phyloP scores from a whole-genome alignment of 2,113 vertebrate genomes.

The Motacilla alba region DNA sequence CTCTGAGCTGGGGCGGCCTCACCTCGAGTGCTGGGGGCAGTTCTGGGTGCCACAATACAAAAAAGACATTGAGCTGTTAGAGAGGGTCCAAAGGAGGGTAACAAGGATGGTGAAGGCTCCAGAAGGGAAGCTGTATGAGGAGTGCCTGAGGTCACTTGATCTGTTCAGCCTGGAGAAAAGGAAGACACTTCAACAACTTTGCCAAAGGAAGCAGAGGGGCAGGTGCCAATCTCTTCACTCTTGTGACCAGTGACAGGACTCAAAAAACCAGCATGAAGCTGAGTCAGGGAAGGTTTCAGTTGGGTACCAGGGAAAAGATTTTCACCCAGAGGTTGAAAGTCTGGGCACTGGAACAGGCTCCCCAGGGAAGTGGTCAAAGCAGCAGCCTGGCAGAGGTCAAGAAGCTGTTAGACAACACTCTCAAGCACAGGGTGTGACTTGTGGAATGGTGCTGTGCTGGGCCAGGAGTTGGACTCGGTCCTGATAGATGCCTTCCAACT shows the following conservation, averaged over 20 bases:
- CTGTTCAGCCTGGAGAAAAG: not conserved
- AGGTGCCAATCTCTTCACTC: not conserved
- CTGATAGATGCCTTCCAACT: not conserved
- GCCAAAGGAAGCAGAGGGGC: not conserved
- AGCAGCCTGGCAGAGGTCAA: not conserved
- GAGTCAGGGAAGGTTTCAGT: not conserved
- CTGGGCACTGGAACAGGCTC: not conserved
- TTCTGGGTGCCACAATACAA: not conserved
- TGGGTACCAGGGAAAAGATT: not conserved
- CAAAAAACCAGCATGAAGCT: not conserved
- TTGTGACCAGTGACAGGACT: not conserved
- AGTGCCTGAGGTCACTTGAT: not conserved
- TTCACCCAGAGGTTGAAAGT: not conserved
- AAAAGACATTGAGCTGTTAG: not conserved
- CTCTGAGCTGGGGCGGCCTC: fast-evolving
- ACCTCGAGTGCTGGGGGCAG: too few relatives aligned
- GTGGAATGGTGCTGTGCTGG: not conserved
- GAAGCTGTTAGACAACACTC: fast-evolving
- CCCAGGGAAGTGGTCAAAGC: not conserved
- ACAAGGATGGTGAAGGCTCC: not conserved
- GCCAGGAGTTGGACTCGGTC: not conserved
- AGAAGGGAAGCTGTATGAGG: not conserved
- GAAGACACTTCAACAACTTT: not conserved
- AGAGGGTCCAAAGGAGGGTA: not conserved
- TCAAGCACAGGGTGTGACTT: not conserved